Conservation (phyloP, 1,140 invertebrate species). For the Brachionus manjavacas region DNA sequence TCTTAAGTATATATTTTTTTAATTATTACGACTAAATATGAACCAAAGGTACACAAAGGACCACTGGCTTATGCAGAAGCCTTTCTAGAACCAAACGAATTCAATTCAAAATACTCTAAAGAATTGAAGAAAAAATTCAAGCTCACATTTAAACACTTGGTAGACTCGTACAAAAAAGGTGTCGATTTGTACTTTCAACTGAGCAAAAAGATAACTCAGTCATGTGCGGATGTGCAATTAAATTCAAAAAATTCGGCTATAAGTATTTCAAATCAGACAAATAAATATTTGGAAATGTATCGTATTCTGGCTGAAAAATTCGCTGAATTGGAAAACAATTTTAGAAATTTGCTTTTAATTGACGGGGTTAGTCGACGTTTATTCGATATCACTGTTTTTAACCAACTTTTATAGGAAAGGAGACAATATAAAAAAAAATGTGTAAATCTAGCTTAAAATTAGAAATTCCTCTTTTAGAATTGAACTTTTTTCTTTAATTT, state of each 20-base stretch:
- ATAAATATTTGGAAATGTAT: constrained; percentile 36
- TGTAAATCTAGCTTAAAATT: neutral
- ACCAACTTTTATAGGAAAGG: neutral
- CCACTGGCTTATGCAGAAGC: constrained; percentile 83
- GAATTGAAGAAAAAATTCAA: constrained; percentile 40
- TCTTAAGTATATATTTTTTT: neutral
- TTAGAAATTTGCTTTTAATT: constrained; percentile 21
- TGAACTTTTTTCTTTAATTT: neutral
- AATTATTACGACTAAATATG: constrained; percentile 9
- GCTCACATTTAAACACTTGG: neutral
- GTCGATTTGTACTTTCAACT: constrained; percentile 12
- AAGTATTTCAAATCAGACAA: neutral
- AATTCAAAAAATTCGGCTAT: constrained; percentile 17
- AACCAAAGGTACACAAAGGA: constrained; percentile 58
- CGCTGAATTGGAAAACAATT: constrained; percentile 38
- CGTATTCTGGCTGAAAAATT: constrained; percentile 7
- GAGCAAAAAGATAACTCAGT: neutral
- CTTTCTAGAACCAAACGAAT: constrained; percentile 66
- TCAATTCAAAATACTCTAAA: constrained; percentile 46
- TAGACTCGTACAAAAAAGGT: constrained; percentile 40
- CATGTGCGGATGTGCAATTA: neutral
- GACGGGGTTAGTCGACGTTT: constrained; percentile 32
- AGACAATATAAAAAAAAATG: neutral
- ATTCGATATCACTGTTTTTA: neutral
- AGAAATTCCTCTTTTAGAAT: neutral